phyloP scores from a whole-genome alignment of 2,113 vertebrate species.

The Macquaria ambigua region DNA sequence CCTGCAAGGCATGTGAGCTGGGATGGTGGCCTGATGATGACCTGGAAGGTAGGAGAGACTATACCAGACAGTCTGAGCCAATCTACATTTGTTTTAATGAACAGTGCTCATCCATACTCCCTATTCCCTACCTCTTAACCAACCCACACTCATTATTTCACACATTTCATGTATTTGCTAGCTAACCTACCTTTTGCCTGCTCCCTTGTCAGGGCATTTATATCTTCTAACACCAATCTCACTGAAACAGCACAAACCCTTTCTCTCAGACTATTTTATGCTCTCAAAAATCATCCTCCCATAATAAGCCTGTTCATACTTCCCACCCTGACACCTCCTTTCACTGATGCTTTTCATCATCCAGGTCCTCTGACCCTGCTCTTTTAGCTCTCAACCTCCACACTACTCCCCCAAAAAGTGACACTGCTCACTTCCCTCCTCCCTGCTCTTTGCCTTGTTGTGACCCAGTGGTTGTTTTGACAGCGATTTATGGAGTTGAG shows the following conservation, averaged over 20 bases:
- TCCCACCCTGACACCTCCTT: constrained; percentile 54
- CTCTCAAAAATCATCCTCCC: constrained; percentile 9
- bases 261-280: neutral
- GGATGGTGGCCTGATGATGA: constrained; percentile 96
- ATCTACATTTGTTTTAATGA: neutral
- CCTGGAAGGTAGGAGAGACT: constrained; percentile 88
- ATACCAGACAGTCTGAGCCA: neutral
- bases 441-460: constrained; percentile 56
- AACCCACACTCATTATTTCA: neutral
- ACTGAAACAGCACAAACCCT: constrained; percentile 12
- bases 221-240: neutral
- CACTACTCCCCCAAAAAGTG: constrained; percentile 22
- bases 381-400: constrained; percentile 29
- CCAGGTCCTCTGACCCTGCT: constrained; percentile 20
- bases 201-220: neutral
- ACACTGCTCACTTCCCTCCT: constrained; percentile 37
- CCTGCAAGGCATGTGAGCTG: constrained; percentile 96
- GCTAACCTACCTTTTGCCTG: neutral
- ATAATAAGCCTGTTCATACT: constrained; percentile 19
- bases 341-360: constrained; percentile 28
- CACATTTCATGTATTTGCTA: constrained; percentile 1
- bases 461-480: constrained; percentile 77
- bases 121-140: neutral
- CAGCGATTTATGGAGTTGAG: constrained; percentile 70
- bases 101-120: neutral